phyloP scores from a whole-genome alignment of 1,140 invertebrate genomes.

The Hypothenemus hampei region DNA sequence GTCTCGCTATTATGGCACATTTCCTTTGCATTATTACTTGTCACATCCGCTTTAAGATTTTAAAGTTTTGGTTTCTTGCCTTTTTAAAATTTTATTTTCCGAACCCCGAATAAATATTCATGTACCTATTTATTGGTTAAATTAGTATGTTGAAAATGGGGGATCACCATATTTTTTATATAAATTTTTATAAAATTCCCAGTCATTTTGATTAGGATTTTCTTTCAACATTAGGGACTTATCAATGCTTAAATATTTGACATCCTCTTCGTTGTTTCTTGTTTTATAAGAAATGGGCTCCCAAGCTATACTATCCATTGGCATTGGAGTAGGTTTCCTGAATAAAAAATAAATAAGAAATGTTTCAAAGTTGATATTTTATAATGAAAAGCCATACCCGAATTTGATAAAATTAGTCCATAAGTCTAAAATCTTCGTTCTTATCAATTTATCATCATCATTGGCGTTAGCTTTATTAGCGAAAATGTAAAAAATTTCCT shows the following conservation, averaged over 20 bases:
- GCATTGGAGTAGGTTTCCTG: slow-evolving; percentile 27
- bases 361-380: background rate
- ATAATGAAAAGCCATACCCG: slow-evolving; percentile 17
- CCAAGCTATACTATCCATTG: slow-evolving; percentile 13
- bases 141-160: slow-evolving; percentile 31
- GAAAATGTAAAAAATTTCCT: slow-evolving; percentile 34
- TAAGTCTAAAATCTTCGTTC: slow-evolving; percentile 24
- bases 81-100: too few relatives aligned
- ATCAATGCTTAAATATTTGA: slow-evolving; percentile 31
- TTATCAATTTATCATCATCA: slow-evolving; percentile 15
- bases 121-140: too few relatives aligned
- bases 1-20: too few relatives aligned
- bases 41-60: too few relatives aligned
- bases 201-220: slow-evolving; percentile 28
- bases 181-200: slow-evolving; percentile 29
- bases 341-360: slow-evolving; percentile 1
- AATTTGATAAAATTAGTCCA: slow-evolving; percentile 36
- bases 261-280: background rate
- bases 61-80: too few relatives aligned
- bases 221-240: slow-evolving; percentile 14
- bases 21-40: too few relatives aligned
- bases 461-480: slow-evolving; percentile 19
- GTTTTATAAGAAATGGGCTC: slow-evolving; percentile 7
- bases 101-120: too few relatives aligned
- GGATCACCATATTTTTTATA: slow-evolving; percentile 31